Conservation (phyloP, 1,140 invertebrate genomes). For the Sitobion miscanthi region DNA sequence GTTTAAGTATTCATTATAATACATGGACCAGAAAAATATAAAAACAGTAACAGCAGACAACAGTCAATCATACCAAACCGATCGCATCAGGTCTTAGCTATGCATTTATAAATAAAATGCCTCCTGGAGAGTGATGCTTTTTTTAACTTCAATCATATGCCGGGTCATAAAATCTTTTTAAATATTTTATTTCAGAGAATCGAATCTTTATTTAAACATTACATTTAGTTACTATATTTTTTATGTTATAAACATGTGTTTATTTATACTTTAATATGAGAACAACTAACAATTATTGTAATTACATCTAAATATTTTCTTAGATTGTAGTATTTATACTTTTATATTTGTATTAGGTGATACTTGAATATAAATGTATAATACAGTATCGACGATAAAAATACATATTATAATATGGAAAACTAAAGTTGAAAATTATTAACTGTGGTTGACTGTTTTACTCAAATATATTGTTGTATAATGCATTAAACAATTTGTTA, state of each 20-base stretch:
- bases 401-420: no score
- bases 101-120: slow-evolving; percentile 5
- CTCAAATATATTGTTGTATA: no score
- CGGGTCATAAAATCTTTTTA: neutral
- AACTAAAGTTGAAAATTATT: no score
- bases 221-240: neutral
- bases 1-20: neutral
- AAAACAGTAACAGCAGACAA: neutral
- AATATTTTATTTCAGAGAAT: neutral
- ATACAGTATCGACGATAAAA: no score
- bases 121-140: neutral
- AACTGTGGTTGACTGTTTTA: no score
- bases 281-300: neutral
- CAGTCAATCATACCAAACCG: neutral
- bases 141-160: neutral
- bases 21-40: neutral
- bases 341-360: no score
- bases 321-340: no score
- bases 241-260: neutral
- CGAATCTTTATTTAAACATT: neutral
- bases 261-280: neutral
- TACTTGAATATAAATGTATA: neutral
- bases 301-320: no score
- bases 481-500: no score
- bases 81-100: neutral